These are phyloP conservation scores for Trachurus trachurus DNA, from an alignment of 2,797 vertebrate genomes.

Conservation along the genomic window DNA sequence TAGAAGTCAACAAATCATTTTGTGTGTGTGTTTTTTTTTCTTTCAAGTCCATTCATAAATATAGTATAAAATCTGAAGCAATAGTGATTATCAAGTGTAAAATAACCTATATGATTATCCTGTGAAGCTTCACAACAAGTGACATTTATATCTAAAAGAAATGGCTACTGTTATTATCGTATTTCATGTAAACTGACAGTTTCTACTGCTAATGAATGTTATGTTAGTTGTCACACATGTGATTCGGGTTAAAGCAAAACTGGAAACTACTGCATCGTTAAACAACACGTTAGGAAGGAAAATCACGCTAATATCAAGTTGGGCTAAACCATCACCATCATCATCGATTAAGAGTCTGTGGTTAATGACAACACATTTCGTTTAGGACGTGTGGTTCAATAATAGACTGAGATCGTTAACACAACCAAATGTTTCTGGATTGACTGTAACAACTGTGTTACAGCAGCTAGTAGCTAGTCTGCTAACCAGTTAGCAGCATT, in stretches of 20 bases:
- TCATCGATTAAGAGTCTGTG: background rate
- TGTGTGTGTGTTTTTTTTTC: background rate
- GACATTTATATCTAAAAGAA: constrained; percentile 11
- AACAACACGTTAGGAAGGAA: constrained; percentile 10
- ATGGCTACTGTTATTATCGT: background rate
- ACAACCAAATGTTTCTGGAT: background rate
- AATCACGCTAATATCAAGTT: background rate
- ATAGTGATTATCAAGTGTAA: background rate
- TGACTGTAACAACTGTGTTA: background rate
- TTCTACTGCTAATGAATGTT: background rate
- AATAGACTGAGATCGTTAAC: background rate
- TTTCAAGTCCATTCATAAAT: background rate
- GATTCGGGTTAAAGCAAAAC: background rate
- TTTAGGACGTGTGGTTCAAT: background rate
- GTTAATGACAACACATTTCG: background rate
- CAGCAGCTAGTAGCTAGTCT: background rate
- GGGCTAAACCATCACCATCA: constrained; percentile 7
- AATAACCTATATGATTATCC: background rate
- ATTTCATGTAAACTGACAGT: background rate
- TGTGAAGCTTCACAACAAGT: constrained; percentile 3
- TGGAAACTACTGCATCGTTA: background rate
- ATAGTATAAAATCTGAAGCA: background rate
- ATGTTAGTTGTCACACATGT: background rate
- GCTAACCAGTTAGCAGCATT: constrained; percentile 24
- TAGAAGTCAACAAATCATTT: constrained; percentile 8